phyloP scores from a whole-genome alignment of 2,888 invertebrate species.

The Cordylochernes scorpioides region DNA sequence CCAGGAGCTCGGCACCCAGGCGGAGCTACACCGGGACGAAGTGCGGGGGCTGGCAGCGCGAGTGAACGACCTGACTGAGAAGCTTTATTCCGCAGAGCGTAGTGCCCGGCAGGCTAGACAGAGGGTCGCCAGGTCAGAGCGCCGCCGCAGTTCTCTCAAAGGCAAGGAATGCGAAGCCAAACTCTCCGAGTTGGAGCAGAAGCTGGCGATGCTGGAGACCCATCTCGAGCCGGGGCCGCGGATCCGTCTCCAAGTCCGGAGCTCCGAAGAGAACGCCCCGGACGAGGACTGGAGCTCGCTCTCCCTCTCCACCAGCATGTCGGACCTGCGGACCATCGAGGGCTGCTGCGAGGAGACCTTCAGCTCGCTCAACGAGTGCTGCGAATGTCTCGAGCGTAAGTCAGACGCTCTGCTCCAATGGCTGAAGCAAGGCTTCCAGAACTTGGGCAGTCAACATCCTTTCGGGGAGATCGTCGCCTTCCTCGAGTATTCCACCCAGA shows the following conservation, averaged over 20 bases:
- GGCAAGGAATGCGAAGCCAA: conserved; percentile 24
- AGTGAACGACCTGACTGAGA: conserved; percentile 53
- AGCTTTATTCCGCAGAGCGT: conserved; percentile 49
- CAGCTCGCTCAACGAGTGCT: conserved; percentile 3
- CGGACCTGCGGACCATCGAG: conserved; percentile 7
- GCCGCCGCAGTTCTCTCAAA: conserved; percentile 53
- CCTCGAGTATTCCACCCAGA: no score
- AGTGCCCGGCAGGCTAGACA: conserved; percentile 44
- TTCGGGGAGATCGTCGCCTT: no score
- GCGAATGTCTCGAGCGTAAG: conserved; percentile 7
- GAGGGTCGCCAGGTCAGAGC: conserved; percentile 48
- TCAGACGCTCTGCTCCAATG: conserved; percentile 5
- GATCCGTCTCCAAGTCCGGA: neutral
- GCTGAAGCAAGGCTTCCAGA: conserved; percentile 8
- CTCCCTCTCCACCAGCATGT: conserved; percentile 10
- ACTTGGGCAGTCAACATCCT: neutral
- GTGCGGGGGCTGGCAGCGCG: conserved; percentile 50
- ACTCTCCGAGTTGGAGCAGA: conserved; percentile 9
- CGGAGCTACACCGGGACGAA: conserved; percentile 32
- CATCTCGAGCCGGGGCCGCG: conserved; percentile 3
- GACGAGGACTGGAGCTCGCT: conserved; percentile 10
- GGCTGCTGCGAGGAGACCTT: conserved; percentile 3
- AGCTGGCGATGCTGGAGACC: conserved; percentile 8
- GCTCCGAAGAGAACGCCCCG: neutral
- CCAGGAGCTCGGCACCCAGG: conserved; percentile 29